These are phyloP conservation scores for Reticulitermes lucifugus DNA, from an alignment of 2,888 invertebrate genomes.

Conservation along the genomic window DNA sequence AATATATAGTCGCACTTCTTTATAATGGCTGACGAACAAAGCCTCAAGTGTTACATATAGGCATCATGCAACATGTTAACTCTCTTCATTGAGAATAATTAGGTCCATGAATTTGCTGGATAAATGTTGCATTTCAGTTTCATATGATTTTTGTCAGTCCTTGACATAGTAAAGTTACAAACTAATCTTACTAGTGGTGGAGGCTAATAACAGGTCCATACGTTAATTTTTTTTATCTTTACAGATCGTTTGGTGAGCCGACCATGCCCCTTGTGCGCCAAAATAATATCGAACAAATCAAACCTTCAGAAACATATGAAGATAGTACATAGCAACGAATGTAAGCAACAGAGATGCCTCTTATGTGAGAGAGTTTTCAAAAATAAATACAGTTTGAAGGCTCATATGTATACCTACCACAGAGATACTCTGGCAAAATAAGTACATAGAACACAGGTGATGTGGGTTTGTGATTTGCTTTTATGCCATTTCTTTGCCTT, in stretches of 20 bases:
- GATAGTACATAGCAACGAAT: slow-evolving; percentile 59
- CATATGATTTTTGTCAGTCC: not conserved
- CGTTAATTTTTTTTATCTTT: slow-evolving; percentile 33
- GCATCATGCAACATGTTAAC: no score
- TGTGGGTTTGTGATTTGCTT: no score
- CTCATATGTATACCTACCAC: slow-evolving; percentile 60
- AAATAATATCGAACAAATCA: slow-evolving; percentile 60
- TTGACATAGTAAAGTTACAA: not conserved
- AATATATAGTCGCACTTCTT: no score
- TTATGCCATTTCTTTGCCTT: no score
- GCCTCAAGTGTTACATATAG: no score
- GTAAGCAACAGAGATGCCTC: slow-evolving; percentile 58
- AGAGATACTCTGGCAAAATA: slow-evolving; percentile 51
- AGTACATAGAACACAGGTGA: not conserved
- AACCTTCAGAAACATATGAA: slow-evolving; percentile 60
- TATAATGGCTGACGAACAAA: no score
- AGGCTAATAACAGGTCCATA: not conserved
- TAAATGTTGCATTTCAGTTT: no score
- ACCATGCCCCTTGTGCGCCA: slow-evolving; percentile 60
- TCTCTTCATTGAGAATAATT: no score
- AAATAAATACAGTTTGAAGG: slow-evolving; percentile 60
- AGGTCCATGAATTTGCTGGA: no score
- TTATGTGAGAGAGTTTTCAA: slow-evolving; percentile 59
- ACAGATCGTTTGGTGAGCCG: slow-evolving; percentile 49
- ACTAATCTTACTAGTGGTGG: not conserved